A percentile compares a stretch with the other conserved stretches of the same genome.
Evolutionary conservation across 2,888 invertebrate species (phyloP).

Genomic region (Agonum fuliginosum): DNA sequence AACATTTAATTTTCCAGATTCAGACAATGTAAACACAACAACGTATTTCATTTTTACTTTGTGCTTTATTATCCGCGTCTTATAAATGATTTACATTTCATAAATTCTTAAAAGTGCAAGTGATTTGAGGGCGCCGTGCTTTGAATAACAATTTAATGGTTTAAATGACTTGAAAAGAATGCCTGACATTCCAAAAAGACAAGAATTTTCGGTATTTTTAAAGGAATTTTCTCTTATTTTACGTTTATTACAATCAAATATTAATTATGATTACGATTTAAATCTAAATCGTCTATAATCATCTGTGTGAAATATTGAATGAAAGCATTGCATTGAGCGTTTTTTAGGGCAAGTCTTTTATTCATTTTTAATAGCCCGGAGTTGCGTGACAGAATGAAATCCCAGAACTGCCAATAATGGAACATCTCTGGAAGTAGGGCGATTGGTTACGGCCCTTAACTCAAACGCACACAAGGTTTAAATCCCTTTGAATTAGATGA

Average conservation of each 20-base stretch:
- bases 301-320: constrained; percentile 8
- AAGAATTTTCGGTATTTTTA: constrained; percentile 3
- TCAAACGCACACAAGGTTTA: not conserved
- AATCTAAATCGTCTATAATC: not conserved
- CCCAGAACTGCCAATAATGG: constrained; percentile 27
- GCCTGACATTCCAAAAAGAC: not conserved
- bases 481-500: not conserved
- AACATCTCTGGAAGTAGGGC: constrained; percentile 5
- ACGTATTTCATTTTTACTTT: too few species aligned
- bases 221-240: not conserved
- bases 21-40: too few species aligned
- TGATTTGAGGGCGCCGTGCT: not conserved
- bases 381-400: constrained; percentile 31
- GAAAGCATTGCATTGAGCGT: not conserved
- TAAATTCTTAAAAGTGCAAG: not conserved
- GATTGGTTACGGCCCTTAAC: not conserved
- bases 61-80: too few species aligned
- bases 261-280: not conserved
- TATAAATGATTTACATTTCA: not conserved
- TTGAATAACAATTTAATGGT: constrained; percentile 4
- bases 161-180: not conserved
- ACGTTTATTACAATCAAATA: not conserved
- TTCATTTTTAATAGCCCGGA: constrained; percentile 29
- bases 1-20: too few species aligned
- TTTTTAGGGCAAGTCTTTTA: constrained; percentile 31